Conservation (phyloP, 2,888 invertebrate genomes). For the Steromphala cineraria region DNA sequence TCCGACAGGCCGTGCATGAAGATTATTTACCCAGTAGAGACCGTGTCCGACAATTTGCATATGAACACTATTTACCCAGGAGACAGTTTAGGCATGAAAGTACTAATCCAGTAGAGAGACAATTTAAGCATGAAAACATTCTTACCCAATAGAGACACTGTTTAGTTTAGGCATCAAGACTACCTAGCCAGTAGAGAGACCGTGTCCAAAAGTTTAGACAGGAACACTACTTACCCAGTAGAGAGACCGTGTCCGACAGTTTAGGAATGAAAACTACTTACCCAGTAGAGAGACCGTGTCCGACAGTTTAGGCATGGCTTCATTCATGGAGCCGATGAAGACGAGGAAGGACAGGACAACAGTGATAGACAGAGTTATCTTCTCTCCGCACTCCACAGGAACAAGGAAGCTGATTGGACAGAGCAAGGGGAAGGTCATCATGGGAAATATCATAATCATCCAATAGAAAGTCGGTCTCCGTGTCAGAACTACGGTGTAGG, state of each 20-base stretch:
- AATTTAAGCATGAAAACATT: too few species aligned
- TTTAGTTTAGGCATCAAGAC: too few species aligned
- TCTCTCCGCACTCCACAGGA: conserved; percentile 37
- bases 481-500: background rate
- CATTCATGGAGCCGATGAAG: conserved; percentile 10
- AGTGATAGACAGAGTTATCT: conserved; percentile 35
- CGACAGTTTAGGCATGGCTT: background rate
- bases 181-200: too few species aligned
- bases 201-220: too few species aligned
- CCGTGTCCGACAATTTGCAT: too few species aligned
- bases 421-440: conserved; percentile 30
- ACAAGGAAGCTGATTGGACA: conserved; percentile 30
- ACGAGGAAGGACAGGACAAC: conserved; percentile 22
- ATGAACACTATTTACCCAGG: too few species aligned
- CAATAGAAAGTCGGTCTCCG: conserved; percentile 17
- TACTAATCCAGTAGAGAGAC: too few species aligned
- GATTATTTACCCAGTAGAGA: too few species aligned
- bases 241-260: background rate
- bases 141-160: too few species aligned
- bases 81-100: too few species aligned
- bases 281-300: background rate
- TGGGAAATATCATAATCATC: conserved; percentile 29
- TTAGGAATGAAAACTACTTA: background rate
- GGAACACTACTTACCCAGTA: too few species aligned
- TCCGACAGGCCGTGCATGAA: too few species aligned